Evolutionary conservation across 2,797 vertebrate species (phyloP).

Genomic region (Discoglossus pictus): DNA sequence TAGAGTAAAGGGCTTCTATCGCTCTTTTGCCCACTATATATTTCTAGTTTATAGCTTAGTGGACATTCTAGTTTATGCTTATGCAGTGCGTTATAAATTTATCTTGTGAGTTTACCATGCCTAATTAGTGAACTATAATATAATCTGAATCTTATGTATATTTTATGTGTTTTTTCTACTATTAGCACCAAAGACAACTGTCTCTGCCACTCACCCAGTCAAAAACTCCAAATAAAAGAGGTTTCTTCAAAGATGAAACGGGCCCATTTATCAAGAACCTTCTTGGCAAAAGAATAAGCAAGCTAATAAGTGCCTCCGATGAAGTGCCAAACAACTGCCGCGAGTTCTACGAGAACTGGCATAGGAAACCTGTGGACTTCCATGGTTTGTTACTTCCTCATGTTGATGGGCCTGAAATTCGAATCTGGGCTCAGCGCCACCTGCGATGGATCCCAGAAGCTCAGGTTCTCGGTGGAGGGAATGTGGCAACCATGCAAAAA

Average conservation of each 20-base stretch:
- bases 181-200: conserved; percentile 82
- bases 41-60: no score
- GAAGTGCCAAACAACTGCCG: conserved; percentile 66
- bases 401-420: conserved; percentile 76
- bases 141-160: no score
- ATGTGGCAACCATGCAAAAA: conserved; percentile 70
- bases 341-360: conserved; percentile 83
- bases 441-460: conserved; percentile 86
- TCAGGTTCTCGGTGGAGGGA: conserved; percentile 78
- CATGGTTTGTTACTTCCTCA: conserved; percentile 78
- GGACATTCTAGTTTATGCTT: no score
- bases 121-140: no score
- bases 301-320: conserved; percentile 79
- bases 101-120: no score
- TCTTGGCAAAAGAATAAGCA: conserved; percentile 81
- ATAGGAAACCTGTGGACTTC: conserved; percentile 74
- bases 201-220: conserved; percentile 79
- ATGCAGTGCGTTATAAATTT: no score
- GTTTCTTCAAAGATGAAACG: conserved; percentile 86
- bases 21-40: no score
- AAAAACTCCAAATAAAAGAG: conserved; percentile 77
- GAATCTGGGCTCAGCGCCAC: conserved; percentile 84
- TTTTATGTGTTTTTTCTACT: conserved; percentile 36
- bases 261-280: conserved; percentile 86
- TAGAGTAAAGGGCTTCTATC: no score